Evolutionary conservation across 2,888 invertebrate genomes (phyloP).

Genomic region (Parapristionchus giblindavisi): DNA sequence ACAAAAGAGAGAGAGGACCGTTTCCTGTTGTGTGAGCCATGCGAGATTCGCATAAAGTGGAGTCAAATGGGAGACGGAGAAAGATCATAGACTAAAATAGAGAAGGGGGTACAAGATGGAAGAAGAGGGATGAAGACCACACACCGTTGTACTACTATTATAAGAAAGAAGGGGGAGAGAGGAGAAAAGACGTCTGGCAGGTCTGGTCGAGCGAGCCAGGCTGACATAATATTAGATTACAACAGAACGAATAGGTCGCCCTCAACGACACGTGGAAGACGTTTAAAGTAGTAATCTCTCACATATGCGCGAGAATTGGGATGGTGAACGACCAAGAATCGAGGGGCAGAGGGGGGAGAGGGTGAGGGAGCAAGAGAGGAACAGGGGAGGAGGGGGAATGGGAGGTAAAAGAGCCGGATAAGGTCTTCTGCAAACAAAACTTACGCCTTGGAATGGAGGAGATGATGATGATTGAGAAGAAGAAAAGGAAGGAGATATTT

Average conservation of each 20-base stretch:
- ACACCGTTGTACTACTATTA: not conserved
- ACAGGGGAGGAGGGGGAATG: not conserved
- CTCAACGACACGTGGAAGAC: not conserved
- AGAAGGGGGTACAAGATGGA: not conserved
- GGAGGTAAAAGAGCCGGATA: constrained; percentile 33
- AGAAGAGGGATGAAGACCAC: constrained; percentile 4
- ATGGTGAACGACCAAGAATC: not conserved
- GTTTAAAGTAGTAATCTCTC: not conserved
- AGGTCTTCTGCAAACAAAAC: constrained; percentile 31
- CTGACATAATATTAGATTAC: not conserved
- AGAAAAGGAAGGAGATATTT: constrained; percentile 8
- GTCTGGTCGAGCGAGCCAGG: not conserved
- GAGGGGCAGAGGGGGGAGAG: not conserved
- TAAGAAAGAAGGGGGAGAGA: not conserved
- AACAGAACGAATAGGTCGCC: not conserved
- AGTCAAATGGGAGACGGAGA: constrained; percentile 1
- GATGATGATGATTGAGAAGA: constrained; percentile 32
- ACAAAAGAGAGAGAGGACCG: not conserved
- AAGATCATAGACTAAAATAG: not conserved
- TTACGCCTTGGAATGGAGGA: not conserved
- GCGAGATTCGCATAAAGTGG: constrained; percentile 34
- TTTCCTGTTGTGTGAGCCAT: constrained; percentile 35
- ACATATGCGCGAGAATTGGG: not conserved
- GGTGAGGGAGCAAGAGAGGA: constrained; percentile 1
- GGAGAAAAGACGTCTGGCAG: not conserved